These are phyloP conservation scores for Ptychoptera albimana DNA, from an alignment of 2,888 invertebrate genomes.

Conservation along the genomic window DNA sequence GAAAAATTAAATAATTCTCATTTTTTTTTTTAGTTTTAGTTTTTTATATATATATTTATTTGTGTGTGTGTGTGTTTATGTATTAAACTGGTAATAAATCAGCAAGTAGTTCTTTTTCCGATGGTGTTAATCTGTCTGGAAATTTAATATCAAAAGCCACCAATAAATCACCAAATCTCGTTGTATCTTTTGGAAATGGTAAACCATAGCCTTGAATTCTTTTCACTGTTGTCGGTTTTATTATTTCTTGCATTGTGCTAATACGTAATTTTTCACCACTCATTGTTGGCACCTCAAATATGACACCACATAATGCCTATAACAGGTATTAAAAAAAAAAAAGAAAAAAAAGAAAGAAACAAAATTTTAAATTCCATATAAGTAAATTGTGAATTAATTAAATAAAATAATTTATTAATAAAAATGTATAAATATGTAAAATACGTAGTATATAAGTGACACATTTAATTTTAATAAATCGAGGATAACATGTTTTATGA, in stretches of 20 bases:
- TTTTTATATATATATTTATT: neutral
- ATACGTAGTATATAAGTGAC: too few relatives aligned
- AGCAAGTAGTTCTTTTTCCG: conserved; percentile 74
- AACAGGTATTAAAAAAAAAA: neutral
- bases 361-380: too few relatives aligned
- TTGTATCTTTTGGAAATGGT: conserved; percentile 86
- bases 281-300: conserved; percentile 83
- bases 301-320: conserved; percentile 83
- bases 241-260: conserved; percentile 66
- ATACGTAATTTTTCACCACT: conserved; percentile 70
- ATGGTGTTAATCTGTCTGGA: conserved; percentile 66
- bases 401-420: too few relatives aligned
- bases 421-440: too few relatives aligned
- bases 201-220: conserved; percentile 84
- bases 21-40: conserved; percentile 1
- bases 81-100: conserved; percentile 53
- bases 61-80: neutral
- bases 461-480: too few relatives aligned
- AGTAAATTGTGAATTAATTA: too few relatives aligned
- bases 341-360: neutral
- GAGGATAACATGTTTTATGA: too few relatives aligned
- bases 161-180: conserved; percentile 78
- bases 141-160: conserved; percentile 93
- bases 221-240: conserved; percentile 81
- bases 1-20: too few relatives aligned